Evolutionary conservation across 2,797 vertebrate species (phyloP), one percentile per base, ranked within the genome.

Genomic region (Semotilus atromaculatus): DNA sequence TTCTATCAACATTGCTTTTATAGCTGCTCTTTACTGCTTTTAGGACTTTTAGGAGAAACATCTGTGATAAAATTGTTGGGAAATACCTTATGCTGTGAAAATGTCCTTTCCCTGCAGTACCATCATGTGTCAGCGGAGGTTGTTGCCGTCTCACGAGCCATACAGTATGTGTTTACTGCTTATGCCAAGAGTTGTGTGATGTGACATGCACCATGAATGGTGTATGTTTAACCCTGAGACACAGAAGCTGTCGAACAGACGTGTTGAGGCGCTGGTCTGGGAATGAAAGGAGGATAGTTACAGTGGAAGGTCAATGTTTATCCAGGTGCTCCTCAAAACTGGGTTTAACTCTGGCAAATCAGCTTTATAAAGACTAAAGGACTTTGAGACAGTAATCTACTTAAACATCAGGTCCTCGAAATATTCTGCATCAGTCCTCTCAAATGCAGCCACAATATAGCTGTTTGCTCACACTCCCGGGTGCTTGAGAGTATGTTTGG

Each of bases 181-280:
- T 5, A 19, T 34, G 45, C 51, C 11, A 67, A 26, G 29, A 84
- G 34, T 53, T 34, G 51, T 80, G 48, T 76, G 70, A 62, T 26
- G 53, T 78, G 86, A 53, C 77, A 60, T 79, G 73, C 16, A 58
- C 40, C 36, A 73, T 14, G 68, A 40, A 21, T 16, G 68, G 45
- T 18, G 71, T 75, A 48, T 81, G 72, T 81, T 84, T 81, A 62
- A 48, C 58, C 5, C 26, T 62, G 58, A 29, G 58, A n/a, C 58
- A 14, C 58, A 16, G 78, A 72, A 34, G 43, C 67, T 82, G 55
- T 45, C 66, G 11, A 36, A 55, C 62, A 23, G 36, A 45, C 38
- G 82, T 84, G 84, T 7, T 13, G 34, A 75, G 45, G 40, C 80
- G 36, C 51, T 78, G 82, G 31, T 70, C 79, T 36, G 85, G 68